Conservation (phyloP, 2,888 invertebrate genomes). For the Omphaloscelis lunosa region DNA sequence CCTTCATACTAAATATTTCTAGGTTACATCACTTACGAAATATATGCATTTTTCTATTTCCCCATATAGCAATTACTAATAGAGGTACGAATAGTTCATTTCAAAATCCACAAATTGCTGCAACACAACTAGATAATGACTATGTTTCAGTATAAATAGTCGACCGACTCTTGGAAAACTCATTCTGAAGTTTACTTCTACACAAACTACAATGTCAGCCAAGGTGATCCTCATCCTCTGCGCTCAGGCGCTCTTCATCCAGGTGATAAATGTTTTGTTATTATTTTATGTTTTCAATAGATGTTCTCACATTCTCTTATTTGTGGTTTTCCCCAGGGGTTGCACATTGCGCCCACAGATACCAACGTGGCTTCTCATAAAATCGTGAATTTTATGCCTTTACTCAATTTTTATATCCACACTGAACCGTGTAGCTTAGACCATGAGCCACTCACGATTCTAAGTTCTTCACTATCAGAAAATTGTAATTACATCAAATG, state of each 20-base stretch:
- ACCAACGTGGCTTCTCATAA: too few species aligned
- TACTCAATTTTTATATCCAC: too few species aligned
- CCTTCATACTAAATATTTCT: background rate
- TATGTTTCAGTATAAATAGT: background rate
- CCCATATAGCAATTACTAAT: constrained; percentile 10
- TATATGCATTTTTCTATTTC: background rate
- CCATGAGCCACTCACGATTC: too few species aligned
- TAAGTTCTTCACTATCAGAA: too few species aligned
- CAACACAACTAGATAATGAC: constrained; percentile 10
- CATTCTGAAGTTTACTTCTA: background rate
- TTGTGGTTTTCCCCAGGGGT: too few species aligned
- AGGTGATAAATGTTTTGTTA: background rate
- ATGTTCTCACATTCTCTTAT: too few species aligned
- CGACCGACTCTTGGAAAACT: background rate
- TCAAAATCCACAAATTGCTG: background rate
- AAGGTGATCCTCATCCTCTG: constrained; percentile 38
- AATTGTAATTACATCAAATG: too few species aligned
- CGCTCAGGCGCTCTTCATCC: constrained; percentile 38
- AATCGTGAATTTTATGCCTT: too few species aligned
- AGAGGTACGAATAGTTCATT: background rate
- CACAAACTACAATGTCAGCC: constrained; percentile 4
- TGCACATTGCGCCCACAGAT: too few species aligned
- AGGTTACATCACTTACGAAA: background rate
- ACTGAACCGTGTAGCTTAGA: too few species aligned
- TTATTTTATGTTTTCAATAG: too few species aligned